These are phyloP conservation scores for Anniella stebbinsi DNA, from an alignment of 2,797 vertebrate genomes.

Conservation along the genomic window DNA sequence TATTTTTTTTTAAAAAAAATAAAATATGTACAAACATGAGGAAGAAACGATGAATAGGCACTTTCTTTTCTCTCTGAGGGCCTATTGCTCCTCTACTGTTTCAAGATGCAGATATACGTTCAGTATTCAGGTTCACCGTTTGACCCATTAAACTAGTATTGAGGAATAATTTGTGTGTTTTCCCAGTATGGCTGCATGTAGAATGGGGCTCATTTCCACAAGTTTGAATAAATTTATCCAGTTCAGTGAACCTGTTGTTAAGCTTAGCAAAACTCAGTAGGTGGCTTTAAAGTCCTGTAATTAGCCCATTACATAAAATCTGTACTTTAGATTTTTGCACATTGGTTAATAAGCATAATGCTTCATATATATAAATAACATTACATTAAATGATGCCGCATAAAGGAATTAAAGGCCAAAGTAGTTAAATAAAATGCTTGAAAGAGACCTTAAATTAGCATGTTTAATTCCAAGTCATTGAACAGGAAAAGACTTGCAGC, in stretches of 20 bases:
- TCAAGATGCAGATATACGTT: conserved; percentile 83
- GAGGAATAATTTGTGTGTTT: conserved; percentile 89
- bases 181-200: conserved; percentile 84
- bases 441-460: conserved; percentile 91
- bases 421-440: conserved; percentile 87
- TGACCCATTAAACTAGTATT: conserved; percentile 88
- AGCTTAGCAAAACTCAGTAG: conserved; percentile 86
- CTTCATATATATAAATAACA: conserved; percentile 85
- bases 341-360: conserved; percentile 87
- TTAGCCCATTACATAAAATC: conserved; percentile 88
- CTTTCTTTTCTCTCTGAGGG: conserved; percentile 75
- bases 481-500: conserved; percentile 89
- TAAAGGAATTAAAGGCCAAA: conserved; percentile 85
- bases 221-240: conserved; percentile 90
- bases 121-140: conserved; percentile 86
- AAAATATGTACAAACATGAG: conserved; percentile 77
- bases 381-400: conserved; percentile 86
- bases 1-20: conserved; percentile 41
- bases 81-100: conserved; percentile 75
- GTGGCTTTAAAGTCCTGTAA: conserved; percentile 88
- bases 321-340: conserved; percentile 85
- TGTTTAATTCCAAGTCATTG: conserved; percentile 95
- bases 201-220: conserved; percentile 88
- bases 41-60: conserved; percentile 75
- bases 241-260: conserved; percentile 89